Conservation (phyloP, 2,113 vertebrate genomes). For the Triplophysa tibetana region DNA sequence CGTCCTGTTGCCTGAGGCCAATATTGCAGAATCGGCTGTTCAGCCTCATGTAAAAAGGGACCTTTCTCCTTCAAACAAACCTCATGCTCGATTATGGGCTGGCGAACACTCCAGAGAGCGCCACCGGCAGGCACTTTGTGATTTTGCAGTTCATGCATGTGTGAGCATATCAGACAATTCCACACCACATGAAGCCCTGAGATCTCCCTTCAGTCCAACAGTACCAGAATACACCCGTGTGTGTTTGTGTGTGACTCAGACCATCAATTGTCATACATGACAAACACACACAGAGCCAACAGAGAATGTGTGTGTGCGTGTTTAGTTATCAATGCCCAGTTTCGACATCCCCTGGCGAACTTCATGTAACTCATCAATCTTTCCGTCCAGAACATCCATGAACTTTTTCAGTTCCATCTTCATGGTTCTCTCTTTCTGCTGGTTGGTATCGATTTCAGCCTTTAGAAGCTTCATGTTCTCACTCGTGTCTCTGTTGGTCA, state of each 20-base stretch:
- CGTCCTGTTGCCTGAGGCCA: background rate
- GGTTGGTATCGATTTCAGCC: slow-evolving; percentile 83
- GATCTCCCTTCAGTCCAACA: slow-evolving; percentile 67
- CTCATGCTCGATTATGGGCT: background rate
- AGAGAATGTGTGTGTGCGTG: slow-evolving; percentile 18
- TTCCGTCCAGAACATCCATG: slow-evolving; percentile 91
- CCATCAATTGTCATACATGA: slow-evolving; percentile 47
- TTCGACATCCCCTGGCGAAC: slow-evolving; percentile 91
- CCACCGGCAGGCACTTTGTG: slow-evolving; percentile 78
- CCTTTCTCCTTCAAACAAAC: background rate
- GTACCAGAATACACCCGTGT: slow-evolving; percentile 55
- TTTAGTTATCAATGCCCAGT: slow-evolving; percentile 86
- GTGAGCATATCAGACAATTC: slow-evolving; percentile 62
- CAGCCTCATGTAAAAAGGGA: background rate
- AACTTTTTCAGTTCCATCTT: slow-evolving; percentile 92
- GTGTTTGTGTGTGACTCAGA: background rate
- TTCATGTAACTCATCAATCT: slow-evolving; percentile 94
- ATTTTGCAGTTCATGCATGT: slow-evolving; percentile 63
- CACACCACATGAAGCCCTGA: slow-evolving; percentile 71
- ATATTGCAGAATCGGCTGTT: slow-evolving; percentile 40
- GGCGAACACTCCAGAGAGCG: slow-evolving; percentile 49
- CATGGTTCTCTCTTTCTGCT: slow-evolving; percentile 84
- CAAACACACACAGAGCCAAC: slow-evolving; percentile 59
- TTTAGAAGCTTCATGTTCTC: slow-evolving; percentile 81
- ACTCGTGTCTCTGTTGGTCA: slow-evolving; percentile 84